phyloP scores from a whole-genome alignment of 2,113 vertebrate genomes.

The Capreolus pygargus region DNA sequence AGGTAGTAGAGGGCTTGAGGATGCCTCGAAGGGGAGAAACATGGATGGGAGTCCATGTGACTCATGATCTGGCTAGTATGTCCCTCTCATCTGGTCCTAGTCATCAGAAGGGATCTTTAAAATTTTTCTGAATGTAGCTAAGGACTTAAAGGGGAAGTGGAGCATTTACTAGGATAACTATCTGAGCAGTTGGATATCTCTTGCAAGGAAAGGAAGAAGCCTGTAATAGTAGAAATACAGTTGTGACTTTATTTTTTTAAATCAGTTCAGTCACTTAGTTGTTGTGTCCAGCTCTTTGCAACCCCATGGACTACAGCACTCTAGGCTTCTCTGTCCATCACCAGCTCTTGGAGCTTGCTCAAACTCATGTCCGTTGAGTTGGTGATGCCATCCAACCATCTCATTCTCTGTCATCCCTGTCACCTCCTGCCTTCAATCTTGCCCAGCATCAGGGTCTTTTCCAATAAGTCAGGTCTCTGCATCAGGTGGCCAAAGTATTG shows the following conservation, averaged over 20 bases:
- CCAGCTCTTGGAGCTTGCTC: neutral
- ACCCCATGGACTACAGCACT: neutral
- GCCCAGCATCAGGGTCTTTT: neutral
- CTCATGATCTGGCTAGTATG: neutral
- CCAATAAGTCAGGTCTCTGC: neutral
- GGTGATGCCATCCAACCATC: neutral
- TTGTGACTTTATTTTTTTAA: conserved; percentile 1
- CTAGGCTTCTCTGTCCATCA: neutral
- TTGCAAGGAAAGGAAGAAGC: neutral
- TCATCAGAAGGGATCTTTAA: neutral
- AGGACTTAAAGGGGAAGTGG: neutral
- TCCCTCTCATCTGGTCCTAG: neutral
- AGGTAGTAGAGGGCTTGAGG: neutral
- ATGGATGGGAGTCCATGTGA: neutral
- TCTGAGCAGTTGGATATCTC: neutral
- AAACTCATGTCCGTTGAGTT: neutral
- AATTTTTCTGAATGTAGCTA: neutral
- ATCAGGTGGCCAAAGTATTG: neutral
- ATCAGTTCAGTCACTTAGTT: neutral
- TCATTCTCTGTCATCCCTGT: neutral
- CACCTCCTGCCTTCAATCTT: neutral
- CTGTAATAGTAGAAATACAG: neutral
- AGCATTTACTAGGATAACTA: neutral
- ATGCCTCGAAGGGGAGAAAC: neutral
- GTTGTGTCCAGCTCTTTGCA: neutral